Evolutionary conservation across 2,797 vertebrate genomes (phyloP), one percentile per base, ranked within the genome.

Genomic region (Scarus forsteni): DNA sequence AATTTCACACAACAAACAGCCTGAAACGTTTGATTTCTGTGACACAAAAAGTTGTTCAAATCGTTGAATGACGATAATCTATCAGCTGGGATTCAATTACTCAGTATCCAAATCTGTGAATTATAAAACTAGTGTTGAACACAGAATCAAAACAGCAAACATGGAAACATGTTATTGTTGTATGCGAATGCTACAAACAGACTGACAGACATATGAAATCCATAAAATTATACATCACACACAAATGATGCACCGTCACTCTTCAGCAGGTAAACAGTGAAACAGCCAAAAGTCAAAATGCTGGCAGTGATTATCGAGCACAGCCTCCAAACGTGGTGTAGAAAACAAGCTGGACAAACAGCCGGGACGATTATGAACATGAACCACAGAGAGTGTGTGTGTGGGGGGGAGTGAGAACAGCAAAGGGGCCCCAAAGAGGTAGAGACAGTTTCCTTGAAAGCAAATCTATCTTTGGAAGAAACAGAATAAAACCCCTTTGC

Each of bases 351-450:
- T 72, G 66, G 60, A 51, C 48, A 68, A 36, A 64, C 48, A 74
- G 63, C 19, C 58, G 49, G 44, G 42, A 7, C 72, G 36, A 15
- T 73, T 40, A 55, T 60, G 16, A 67, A 43, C n/a, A 71, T 51
- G 61, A 80, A 12, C 10, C 58, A n/a, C 69, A 7, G 4, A 11
- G n/a, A n/a, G n/a, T n/a, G n/a, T n/a, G n/a, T n/a, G n/a, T n/a
- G 5, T n/a, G 16, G 11, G 11, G 12, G 9, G 43, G 49, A 63
- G 59, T 60, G 66, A 70, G 56, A 75, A 79, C 65, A 75, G 63
- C 68, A 84, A 85, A 85, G 59, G 70, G 73, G 63, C 66, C 83
- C 71, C 75, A 78, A 84, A 87, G 87, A 91, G 88, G 84, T 91
- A 91, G 88, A 91, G 82, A 83, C 50, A 68, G 67, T 79, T 66